phyloP scores from a whole-genome alignment of 2,797 vertebrate genomes.

The Aphelocoma californica region DNA sequence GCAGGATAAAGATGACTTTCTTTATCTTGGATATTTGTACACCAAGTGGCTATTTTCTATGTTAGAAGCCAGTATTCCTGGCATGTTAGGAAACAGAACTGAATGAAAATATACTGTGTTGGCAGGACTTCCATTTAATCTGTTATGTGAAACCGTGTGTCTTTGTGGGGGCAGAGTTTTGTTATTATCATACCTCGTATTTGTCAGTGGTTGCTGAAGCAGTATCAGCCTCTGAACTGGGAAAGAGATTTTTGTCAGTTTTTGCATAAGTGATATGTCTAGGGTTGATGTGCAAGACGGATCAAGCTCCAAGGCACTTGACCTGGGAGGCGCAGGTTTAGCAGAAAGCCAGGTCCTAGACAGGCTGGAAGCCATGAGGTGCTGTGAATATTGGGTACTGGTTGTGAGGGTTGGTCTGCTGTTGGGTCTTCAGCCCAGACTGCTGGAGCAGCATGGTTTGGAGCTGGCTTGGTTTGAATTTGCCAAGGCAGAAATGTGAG shows the following conservation, averaged over 20 bases:
- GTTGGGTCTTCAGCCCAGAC: not conserved
- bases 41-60: not conserved
- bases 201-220: slow-evolving; percentile 42
- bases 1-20: slow-evolving; percentile 52
- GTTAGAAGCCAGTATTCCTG: slow-evolving; percentile 31
- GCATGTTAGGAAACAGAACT: slow-evolving; percentile 41
- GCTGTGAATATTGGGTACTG: not conserved
- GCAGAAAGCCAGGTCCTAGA: not conserved
- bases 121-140: slow-evolving; percentile 53
- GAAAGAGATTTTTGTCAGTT: not conserved
- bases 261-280: not conserved
- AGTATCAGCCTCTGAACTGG: not conserved
- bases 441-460: not conserved
- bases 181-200: not conserved
- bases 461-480: not conserved
- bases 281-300: not conserved
- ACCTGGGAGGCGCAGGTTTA: slow-evolving; percentile 34
- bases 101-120: slow-evolving; percentile 30
- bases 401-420: not conserved
- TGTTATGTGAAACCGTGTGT: not conserved
- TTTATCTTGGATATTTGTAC: slow-evolving; percentile 57
- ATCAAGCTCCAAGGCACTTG: not conserved
- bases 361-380: not conserved
- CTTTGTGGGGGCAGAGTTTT: slow-evolving; percentile 4
- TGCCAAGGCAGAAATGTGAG: not conserved